Evolutionary conservation across 2,888 invertebrate genomes (phyloP).

Genomic region (Boloria euphrosyne): DNA sequence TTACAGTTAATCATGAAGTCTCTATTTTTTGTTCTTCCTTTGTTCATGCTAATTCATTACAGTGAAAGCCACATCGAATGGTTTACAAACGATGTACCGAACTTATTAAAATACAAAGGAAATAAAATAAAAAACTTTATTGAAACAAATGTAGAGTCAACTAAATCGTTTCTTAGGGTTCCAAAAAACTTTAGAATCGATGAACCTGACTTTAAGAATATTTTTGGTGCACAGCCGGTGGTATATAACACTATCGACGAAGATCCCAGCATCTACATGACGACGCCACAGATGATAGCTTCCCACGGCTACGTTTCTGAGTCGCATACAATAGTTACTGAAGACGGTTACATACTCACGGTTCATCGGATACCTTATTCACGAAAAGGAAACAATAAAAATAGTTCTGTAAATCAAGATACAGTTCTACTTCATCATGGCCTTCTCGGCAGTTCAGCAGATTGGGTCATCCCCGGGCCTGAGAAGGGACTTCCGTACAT

Average conservation of each 20-base stretch:
- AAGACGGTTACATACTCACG: slow-evolving; percentile 91
- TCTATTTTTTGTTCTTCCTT: slow-evolving; percentile 50
- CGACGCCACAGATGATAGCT: slow-evolving; percentile 71
- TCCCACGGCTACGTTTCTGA: slow-evolving; percentile 87
- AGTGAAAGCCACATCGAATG: slow-evolving; percentile 56
- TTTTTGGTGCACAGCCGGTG: slow-evolving; percentile 54
- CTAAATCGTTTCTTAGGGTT: slow-evolving; percentile 34
- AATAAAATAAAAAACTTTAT: slow-evolving; percentile 60
- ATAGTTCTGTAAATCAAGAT: slow-evolving; percentile 50
- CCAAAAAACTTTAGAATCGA: slow-evolving; percentile 52
- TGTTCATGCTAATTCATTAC: slow-evolving; percentile 51
- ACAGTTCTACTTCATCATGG: slow-evolving; percentile 92
- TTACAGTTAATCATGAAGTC: slow-evolving; percentile 55
- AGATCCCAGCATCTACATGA: slow-evolving; percentile 64
- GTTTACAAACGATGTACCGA: slow-evolving; percentile 59
- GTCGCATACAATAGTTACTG: slow-evolving; percentile 86
- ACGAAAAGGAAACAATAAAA: slow-evolving; percentile 58
- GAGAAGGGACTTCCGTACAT: slow-evolving; percentile 85
- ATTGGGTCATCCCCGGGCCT: slow-evolving; percentile 88
- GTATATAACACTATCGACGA: slow-evolving; percentile 53
- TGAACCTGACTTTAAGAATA: slow-evolving; percentile 49
- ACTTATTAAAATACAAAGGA: slow-evolving; percentile 60
- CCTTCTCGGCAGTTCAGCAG: slow-evolving; percentile 88
- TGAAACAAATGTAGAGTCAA: slow-evolving; percentile 55
- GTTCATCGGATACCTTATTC: slow-evolving; percentile 90